Evolutionary conservation across 2,113 vertebrate genomes (phyloP).

Genomic region (Dinomys branickii): DNA sequence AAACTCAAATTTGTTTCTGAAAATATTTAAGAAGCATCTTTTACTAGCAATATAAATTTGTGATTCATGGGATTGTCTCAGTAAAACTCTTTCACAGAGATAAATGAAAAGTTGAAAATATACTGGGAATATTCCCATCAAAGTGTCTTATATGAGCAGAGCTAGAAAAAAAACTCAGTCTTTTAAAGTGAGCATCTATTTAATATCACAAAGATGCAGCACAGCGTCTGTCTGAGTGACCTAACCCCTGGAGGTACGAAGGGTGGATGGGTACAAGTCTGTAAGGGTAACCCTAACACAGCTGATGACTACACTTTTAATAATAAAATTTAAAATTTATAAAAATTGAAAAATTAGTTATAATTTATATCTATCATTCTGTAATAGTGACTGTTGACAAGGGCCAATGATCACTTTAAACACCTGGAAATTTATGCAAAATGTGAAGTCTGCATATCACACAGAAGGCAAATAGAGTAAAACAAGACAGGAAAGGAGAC

Average conservation of each 20-base stretch:
- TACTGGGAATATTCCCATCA: not conserved
- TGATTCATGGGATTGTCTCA: not conserved
- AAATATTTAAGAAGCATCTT: constrained; percentile 26
- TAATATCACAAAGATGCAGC: not conserved
- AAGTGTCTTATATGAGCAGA: not conserved
- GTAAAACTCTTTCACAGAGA: not conserved
- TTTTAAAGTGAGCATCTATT: not conserved
- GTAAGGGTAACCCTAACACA: not conserved
- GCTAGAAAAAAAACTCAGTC: not conserved
- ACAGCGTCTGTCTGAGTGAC: too few species aligned
- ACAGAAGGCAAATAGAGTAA: not conserved
- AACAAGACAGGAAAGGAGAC: not conserved
- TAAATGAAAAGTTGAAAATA: not conserved
- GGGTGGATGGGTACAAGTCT: not conserved
- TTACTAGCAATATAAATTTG: not conserved
- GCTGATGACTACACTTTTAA: not conserved
- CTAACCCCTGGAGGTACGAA: not conserved
- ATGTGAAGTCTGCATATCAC: not conserved
- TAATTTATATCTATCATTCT: not conserved
- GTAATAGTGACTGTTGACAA: not conserved
- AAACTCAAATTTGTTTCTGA: constrained; percentile 18
- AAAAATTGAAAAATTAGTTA: not conserved
- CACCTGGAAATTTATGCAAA: not conserved
- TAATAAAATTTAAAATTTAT: not conserved
- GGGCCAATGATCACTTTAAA: not conserved